Base-by-base conservation (phyloP, 2,797 vertebrate genomes). In the Tenualosa ilisha region DNA sequence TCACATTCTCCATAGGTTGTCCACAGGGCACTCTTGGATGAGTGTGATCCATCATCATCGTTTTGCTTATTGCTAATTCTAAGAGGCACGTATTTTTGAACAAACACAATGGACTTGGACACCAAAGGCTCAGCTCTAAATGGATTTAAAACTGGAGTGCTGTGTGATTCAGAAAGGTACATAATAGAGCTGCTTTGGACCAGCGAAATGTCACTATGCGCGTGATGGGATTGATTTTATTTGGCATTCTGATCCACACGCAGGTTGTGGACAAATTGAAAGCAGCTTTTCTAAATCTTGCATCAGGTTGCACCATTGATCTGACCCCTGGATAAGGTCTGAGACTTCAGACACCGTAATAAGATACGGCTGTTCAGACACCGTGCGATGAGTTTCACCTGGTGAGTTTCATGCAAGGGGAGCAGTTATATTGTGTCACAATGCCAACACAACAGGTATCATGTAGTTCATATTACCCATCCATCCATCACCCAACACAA, bases 221-320 rank as follows among this genome's bases (percentile, higher is more conserved):
- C 15, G 37, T 46, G 72, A 17, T 37, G 15, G 17, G 5, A 79
- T 79, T 46, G 72, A 46, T 79, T 46, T 79, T 46, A 22, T 43
- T 79, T 46, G 15, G 11, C 72, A 46, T 46, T 79, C 72, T 43
- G 40, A 37, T 79, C 37, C 15, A 17, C 22, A 26, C 3, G 2
- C 12, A 31, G 7, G 6, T n/a, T 56, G 53, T 85, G 22, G 1
- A 79, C 3, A 13, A 15, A 56, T 37, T 46, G 0, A 0, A 9
- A 26, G 89, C 92, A 92, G 90, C 65, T 12, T 40, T 75, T 75
- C 13, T 79, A 79, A 79, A 79, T 79, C 72, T 46, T 79, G 72
- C 72, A 79, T 79, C 37, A 46, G 46, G 72, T 6, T 20, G 40
- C 40, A 79, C 40, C 72, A 79, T 79, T 79, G 72, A 79, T 79